Conservation (phyloP, 1,140 invertebrate genomes). For the Lerema accius region DNA sequence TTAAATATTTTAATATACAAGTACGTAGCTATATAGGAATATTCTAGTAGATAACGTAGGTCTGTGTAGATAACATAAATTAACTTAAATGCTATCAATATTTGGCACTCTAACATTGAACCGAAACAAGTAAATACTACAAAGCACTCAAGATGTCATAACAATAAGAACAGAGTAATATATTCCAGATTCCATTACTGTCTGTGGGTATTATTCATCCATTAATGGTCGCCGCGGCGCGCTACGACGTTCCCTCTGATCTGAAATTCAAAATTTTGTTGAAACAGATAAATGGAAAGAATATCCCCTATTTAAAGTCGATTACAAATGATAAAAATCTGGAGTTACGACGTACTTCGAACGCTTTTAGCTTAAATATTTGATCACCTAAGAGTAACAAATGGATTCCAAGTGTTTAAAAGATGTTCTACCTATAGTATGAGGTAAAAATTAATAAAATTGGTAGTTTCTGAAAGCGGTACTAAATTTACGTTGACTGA, state of each 20-base stretch:
- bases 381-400: slow-evolving; percentile 6
- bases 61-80: too few relatives aligned
- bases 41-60: too few relatives aligned
- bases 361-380: not conserved
- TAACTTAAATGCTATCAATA: not conserved
- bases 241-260: slow-evolving; percentile 42
- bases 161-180: slow-evolving; percentile 55
- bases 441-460: too few relatives aligned
- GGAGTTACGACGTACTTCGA: slow-evolving; percentile 13
- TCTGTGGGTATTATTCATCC: slow-evolving; percentile 67
- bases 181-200: slow-evolving; percentile 65
- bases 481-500: too few relatives aligned
- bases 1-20: too few relatives aligned
- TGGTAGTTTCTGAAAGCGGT: too few relatives aligned
- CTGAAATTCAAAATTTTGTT: slow-evolving; percentile 74
- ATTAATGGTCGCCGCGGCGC: slow-evolving; percentile 57
- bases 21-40: too few relatives aligned
- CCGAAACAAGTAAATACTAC: slow-evolving; percentile 36
- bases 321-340: slow-evolving; percentile 48
- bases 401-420: not conserved
- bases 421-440: too few relatives aligned
- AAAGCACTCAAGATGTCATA: slow-evolving; percentile 51
- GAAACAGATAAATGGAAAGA: slow-evolving; percentile 71
- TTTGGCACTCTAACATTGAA: not conserved
- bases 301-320: slow-evolving; percentile 56